A percentile compares a stretch with the other conserved stretches of the same genome.
These are phyloP conservation scores for Sarcophilus harrisii DNA, from an alignment of 2,797 vertebrate species.

Conservation along the genomic window DNA sequence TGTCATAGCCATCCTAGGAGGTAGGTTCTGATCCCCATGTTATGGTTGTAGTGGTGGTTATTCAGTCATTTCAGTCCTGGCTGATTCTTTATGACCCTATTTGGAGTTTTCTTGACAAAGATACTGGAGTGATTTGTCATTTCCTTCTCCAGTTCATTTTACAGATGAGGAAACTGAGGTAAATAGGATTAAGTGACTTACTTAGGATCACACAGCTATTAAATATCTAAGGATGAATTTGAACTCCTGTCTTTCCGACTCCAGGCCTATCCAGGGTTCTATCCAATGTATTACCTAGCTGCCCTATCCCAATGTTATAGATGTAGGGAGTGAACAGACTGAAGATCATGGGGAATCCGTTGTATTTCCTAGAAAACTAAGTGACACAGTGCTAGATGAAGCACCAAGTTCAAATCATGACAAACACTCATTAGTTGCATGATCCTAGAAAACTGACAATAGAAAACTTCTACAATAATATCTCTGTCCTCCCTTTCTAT, in stretches of 20 bases:
- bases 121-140: not conserved
- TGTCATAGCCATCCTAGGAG: not conserved
- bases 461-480: not conserved
- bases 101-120: not conserved
- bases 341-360: too few species aligned
- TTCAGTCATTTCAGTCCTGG: not conserved
- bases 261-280: too few species aligned
- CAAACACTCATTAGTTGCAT: too few species aligned
- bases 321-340: not conserved
- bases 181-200: too few species aligned
- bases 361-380: too few species aligned
- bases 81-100: not conserved
- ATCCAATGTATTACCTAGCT: too few species aligned
- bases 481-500: not conserved
- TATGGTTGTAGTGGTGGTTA: not conserved
- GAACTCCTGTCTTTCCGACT: too few species aligned
- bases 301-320: not conserved
- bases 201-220: too few species aligned
- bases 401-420: too few species aligned
- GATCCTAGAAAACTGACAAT: not conserved
- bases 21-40: not conserved
- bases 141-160: not conserved
- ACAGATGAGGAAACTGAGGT: too few species aligned
- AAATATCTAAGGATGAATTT: too few species aligned
- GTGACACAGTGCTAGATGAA: too few species aligned